phyloP scores from a whole-genome alignment of 2,113 vertebrate species.

The Poicephalus gulielmi region DNA sequence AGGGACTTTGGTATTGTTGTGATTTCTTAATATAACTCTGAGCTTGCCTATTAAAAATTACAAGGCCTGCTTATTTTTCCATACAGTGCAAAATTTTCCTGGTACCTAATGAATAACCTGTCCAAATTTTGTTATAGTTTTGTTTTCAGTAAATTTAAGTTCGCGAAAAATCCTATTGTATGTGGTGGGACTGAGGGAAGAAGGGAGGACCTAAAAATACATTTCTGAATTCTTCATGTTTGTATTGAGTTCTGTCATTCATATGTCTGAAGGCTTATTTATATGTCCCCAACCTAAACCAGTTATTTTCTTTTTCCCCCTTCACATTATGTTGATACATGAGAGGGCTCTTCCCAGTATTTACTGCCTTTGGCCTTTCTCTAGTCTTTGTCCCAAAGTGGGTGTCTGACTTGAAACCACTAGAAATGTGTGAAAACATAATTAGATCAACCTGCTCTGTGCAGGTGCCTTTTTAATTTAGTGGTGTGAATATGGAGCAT shows the following conservation, averaged over 20 bases:
- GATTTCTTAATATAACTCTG: background rate
- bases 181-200: background rate
- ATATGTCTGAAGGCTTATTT: background rate
- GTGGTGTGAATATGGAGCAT: background rate
- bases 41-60: background rate
- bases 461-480: background rate
- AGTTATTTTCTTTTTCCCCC: background rate
- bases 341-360: background rate
- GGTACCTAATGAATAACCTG: background rate
- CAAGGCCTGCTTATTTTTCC: background rate
- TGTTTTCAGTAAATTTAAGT: background rate
- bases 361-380: background rate
- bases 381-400: background rate
- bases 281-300: background rate
- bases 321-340: accelerated
- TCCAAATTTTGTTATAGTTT: background rate
- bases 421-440: background rate
- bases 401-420: background rate
- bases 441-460: background rate
- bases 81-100: background rate
- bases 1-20: background rate
- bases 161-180: background rate
- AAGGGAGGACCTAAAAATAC: background rate
- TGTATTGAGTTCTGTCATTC: background rate
- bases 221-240: background rate